Base-by-base conservation (phyloP, 2,113 vertebrate genomes). In the Caloenas nicobarica region DNA sequence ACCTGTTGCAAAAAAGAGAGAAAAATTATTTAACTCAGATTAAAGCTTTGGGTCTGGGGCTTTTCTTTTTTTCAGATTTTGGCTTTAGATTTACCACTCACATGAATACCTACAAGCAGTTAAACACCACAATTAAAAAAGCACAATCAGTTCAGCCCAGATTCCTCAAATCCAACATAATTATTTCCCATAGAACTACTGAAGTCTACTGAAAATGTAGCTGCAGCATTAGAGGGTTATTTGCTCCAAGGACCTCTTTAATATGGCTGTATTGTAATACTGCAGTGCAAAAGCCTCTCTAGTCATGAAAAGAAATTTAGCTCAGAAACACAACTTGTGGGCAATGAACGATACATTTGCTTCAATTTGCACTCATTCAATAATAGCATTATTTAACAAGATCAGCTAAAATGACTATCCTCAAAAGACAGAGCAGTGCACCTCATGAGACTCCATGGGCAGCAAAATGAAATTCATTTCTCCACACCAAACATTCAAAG, bases 191-290 rank as follows among this genome's bases (percentile, higher is more conserved):
- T 1, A 90, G 62, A 92, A 96, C 95, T 88, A 90, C 62, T 69
- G 69, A 95, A 89, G 86, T 91, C 93, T 87, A 61, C 65, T 70
- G 95, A 86, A 94, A 65, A 91, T 0, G 2, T 58, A 89, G 89
- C 95, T 97, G 97, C 96, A 94, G 97, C 85, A 73, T 94, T 51
- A 80, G 94, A 95, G 93, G 88, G 96, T 95, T 98, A 93, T 78
- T 88, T 95, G 96, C 97, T 97, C 95, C 80, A 86, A 98, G 96
- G 97, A 98, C 97, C 98, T 98, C 93, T 96, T 98, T 98, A 98
- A 98, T 97, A 98, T 98, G 98, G 98, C 98, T 98, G 98, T 98
- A 97, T 97, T 97, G 97, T 97, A 98, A 97, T 94, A 94, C 98
- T 97, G 98, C 98, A 98, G 98, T 97, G 97, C 95, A 96, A 97